phyloP scores from a whole-genome alignment of 1,140 invertebrate species.

The Heliconius eleuchia region DNA sequence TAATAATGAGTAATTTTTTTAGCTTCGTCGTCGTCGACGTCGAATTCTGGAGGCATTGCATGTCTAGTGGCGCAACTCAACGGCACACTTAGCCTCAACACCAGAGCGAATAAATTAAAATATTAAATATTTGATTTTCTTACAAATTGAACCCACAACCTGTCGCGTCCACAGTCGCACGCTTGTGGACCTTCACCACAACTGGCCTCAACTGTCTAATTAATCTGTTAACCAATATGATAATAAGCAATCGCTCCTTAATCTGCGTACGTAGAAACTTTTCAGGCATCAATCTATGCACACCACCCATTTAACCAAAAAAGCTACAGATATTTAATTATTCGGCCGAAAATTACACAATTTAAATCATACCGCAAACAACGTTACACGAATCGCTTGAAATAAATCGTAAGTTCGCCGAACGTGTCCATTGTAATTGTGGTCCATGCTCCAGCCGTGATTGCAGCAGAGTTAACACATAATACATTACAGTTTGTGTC shows the following conservation, averaged over 20 bases:
- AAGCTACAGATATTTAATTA: not conserved
- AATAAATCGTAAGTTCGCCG: slow-evolving; percentile 73
- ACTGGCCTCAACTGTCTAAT: not conserved
- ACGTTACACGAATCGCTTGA: slow-evolving; percentile 48
- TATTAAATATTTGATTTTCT: too few relatives aligned
- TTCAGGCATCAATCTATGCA: not conserved
- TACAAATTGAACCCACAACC: too few relatives aligned
- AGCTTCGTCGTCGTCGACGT: too few relatives aligned
- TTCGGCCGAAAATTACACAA: not conserved
- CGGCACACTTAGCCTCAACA: too few relatives aligned
- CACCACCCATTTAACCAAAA: not conserved
- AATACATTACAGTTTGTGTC: slow-evolving; percentile 82
- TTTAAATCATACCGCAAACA: not conserved
- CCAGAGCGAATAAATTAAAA: too few relatives aligned
- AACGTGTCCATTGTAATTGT: slow-evolving; percentile 77
- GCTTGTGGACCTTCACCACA: too few relatives aligned
- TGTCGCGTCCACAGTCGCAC: too few relatives aligned
- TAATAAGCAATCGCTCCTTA: not conserved
- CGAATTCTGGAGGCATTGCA: too few relatives aligned
- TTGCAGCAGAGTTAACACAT: slow-evolving; percentile 81
- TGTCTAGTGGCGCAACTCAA: too few relatives aligned
- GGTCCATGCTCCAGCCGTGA: slow-evolving; percentile 63
- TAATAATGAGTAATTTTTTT: too few relatives aligned
- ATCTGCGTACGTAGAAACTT: not conserved
- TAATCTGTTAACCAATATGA: slow-evolving; percentile 8